A percentile compares a stretch with the other conserved stretches of the same genome.
These are phyloP conservation scores for Eulimnadia texana DNA, from an alignment of 1,140 invertebrate genomes.

Conservation along the genomic window DNA sequence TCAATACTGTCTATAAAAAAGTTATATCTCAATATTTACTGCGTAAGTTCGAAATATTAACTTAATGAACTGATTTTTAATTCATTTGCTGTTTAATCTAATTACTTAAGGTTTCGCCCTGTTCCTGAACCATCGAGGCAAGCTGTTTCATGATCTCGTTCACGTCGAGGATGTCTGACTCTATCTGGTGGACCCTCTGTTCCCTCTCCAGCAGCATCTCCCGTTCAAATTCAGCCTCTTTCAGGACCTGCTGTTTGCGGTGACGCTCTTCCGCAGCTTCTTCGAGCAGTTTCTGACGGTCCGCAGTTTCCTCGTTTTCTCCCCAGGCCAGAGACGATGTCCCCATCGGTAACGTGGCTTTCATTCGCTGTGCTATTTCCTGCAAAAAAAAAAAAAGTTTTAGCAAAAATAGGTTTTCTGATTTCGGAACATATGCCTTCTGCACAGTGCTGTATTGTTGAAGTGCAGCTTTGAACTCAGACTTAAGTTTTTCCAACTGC, in stretches of 20 bases:
- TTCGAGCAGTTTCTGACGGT: conserved; percentile 29
- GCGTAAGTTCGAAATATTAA: no score
- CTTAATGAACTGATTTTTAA: conserved; percentile 16
- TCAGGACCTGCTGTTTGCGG: conserved; percentile 32
- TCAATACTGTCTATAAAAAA: conserved; percentile 70
- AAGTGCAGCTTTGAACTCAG: conserved; percentile 61
- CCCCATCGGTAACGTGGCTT: conserved; percentile 39
- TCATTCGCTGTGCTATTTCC: conserved; percentile 61
- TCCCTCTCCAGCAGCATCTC: conserved; percentile 57
- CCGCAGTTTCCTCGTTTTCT: conserved; percentile 29
- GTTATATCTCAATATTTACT: no score
- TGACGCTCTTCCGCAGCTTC: conserved; percentile 26
- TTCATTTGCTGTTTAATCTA: not conserved
- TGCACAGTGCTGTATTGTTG: conserved; percentile 60
- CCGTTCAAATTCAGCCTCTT: conserved; percentile 55
- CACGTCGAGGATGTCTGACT: conserved; percentile 74
- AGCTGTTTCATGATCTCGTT: conserved; percentile 84
- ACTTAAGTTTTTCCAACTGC: conserved; percentile 63
- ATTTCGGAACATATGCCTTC: no score
- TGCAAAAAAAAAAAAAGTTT: no score
- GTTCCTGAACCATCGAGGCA: conserved; percentile 60
- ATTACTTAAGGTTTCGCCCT: conserved; percentile 67
- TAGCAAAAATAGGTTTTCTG: no score
- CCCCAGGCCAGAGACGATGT: conserved; percentile 26
- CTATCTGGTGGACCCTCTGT: conserved; percentile 53